phyloP scores from a whole-genome alignment of 2,113 vertebrate genomes.

The Proteles cristata region DNA sequence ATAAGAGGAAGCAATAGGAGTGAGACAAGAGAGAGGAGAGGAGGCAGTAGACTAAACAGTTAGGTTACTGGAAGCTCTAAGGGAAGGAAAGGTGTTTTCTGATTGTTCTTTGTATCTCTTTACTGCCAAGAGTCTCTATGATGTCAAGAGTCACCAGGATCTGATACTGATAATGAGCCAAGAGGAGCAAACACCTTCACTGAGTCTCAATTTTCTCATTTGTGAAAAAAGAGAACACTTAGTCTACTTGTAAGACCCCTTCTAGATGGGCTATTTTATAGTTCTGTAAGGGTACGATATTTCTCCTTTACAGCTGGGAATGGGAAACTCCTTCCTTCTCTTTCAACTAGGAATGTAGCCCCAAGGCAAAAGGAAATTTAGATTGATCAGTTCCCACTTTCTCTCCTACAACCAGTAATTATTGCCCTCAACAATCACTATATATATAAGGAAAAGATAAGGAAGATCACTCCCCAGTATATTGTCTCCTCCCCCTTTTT shows the following conservation, averaged over 20 bases:
- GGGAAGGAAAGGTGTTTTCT: background rate
- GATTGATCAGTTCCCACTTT: background rate
- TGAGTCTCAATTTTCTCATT: background rate
- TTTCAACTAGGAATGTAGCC: background rate
- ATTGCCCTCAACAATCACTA: background rate
- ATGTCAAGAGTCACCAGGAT: background rate
- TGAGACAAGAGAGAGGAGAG: background rate
- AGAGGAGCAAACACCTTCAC: background rate
- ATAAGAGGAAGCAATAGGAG: background rate
- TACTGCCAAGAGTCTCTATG: slow-evolving; percentile 1
- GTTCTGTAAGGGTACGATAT: background rate
- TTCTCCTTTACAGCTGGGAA: background rate
- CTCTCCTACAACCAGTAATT: slow-evolving; percentile 1
- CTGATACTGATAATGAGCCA: background rate
- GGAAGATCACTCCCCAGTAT: background rate
- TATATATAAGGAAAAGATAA: background rate
- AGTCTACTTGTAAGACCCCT: background rate
- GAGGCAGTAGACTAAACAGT: background rate
- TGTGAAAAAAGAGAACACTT: background rate
- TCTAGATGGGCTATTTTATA: slow-evolving; percentile 20
- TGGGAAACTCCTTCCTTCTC: background rate
- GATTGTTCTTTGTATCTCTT: background rate
- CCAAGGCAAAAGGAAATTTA: background rate
- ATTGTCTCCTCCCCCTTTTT: background rate
- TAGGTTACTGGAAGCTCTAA: background rate